Percentiles rank a stretch among this genome's conserved stretches.
phyloP scores from a whole-genome alignment of 2,113 vertebrate genomes.

The Paramisgurnus dabryanus region DNA sequence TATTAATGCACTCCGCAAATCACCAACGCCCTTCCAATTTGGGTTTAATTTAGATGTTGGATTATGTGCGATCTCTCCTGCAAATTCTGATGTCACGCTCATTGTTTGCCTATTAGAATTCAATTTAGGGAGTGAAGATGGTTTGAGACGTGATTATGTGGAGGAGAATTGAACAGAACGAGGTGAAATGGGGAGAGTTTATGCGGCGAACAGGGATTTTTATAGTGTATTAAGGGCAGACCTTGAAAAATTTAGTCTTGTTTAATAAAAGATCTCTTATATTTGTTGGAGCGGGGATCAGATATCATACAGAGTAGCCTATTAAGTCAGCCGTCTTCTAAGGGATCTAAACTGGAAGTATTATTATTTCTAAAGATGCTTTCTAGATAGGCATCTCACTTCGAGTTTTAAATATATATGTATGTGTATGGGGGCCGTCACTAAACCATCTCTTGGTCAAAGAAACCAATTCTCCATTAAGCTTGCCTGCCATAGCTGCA shows the following conservation, averaged over 20 bases:
- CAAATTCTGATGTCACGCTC: constrained; percentile 45
- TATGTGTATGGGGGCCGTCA: constrained; percentile 7
- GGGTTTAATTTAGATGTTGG: constrained; percentile 47
- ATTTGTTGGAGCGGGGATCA: not conserved
- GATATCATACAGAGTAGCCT: too few species aligned
- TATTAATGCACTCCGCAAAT: constrained; percentile 41
- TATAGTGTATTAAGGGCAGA: constrained; percentile 1
- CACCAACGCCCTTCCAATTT: constrained; percentile 31
- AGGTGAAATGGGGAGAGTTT: constrained; percentile 9
- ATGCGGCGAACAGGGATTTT: constrained; percentile 12
- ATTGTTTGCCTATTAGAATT: constrained; percentile 52
- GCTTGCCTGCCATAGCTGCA: not conserved
- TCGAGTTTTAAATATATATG: not conserved
- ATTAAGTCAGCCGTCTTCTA: not conserved
- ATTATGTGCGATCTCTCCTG: constrained; percentile 47
- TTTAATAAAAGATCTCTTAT: constrained; percentile 42
- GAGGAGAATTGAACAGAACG: constrained; percentile 28
- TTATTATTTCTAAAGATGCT: too few species aligned
- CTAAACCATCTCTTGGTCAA: constrained; percentile 32
- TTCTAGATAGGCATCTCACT: too few species aligned
- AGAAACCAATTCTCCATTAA: constrained; percentile 43
- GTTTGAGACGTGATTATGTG: constrained; percentile 46
- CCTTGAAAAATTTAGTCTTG: constrained; percentile 11
- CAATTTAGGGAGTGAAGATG: constrained; percentile 44
- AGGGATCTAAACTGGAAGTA: not conserved